Conservation (phyloP, 2,797 vertebrate genomes). For the Tympanoctomys barrerae region DNA sequence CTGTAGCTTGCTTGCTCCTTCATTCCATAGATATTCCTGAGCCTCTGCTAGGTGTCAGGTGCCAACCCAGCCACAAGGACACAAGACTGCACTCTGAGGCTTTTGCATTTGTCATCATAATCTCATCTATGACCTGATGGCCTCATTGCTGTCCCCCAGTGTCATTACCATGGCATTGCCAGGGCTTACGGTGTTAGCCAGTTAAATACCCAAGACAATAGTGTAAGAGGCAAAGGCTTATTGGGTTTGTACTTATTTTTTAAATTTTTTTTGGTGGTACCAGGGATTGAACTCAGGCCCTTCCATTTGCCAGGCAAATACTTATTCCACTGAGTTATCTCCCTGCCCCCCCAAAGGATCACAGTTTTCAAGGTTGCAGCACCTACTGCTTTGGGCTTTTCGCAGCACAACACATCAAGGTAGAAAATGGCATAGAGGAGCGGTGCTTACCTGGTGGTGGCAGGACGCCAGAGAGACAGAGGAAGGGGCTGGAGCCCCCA, state of each 20-base stretch:
- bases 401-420: neutral
- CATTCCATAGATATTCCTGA: neutral
- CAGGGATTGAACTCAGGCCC: too few species aligned
- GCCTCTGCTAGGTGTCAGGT: neutral
- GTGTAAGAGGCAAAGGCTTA: neutral
- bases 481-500: neutral
- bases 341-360: too few species aligned
- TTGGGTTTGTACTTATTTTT: neutral
- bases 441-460: too few species aligned
- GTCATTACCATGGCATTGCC: rapidly evolving
- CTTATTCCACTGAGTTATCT: too few species aligned
- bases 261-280: too few species aligned
- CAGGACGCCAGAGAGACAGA: neutral
- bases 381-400: neutral
- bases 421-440: neutral
- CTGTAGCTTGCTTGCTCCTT: neutral
- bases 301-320: too few species aligned
- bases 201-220: neutral
- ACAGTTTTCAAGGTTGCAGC: neutral
- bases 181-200: neutral
- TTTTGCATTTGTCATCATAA: neutral
- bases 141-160: rapidly evolving
- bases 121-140: neutral
- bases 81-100: neutral
- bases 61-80: neutral